These are phyloP conservation scores for Agonum fuliginosum DNA, from an alignment of 2,888 invertebrate species.

Conservation along the genomic window DNA sequence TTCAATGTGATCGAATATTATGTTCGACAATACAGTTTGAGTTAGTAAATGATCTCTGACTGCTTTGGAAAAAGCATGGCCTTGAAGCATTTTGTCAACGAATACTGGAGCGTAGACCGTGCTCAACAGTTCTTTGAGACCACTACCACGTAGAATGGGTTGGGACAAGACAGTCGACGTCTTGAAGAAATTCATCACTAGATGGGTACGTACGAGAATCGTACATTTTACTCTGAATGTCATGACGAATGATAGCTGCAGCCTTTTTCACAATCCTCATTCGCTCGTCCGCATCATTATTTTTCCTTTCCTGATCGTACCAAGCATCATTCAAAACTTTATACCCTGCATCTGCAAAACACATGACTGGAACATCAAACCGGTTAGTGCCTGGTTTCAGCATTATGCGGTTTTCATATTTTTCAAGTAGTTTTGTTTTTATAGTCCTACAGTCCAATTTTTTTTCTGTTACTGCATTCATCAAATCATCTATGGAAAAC, in stretches of 20 bases:
- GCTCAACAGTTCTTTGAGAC: slow-evolving; percentile 62
- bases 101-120: slow-evolving; percentile 60
- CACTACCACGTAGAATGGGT: slow-evolving; percentile 64
- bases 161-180: slow-evolving; percentile 62
- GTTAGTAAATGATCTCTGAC: slow-evolving; percentile 60
- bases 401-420: slow-evolving; percentile 64
- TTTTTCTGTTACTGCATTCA: background rate
- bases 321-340: slow-evolving; percentile 48
- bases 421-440: background rate
- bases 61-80: slow-evolving; percentile 63
- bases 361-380: slow-evolving; percentile 9
- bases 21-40: no score
- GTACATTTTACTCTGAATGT: slow-evolving; percentile 60
- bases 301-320: background rate
- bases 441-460: background rate
- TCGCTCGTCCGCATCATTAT: slow-evolving; percentile 37
- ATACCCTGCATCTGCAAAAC: slow-evolving; percentile 50
- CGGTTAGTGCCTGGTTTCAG: slow-evolving; percentile 52
- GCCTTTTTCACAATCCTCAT: slow-evolving; percentile 38
- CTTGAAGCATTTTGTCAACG: slow-evolving; percentile 61
- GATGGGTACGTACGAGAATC: slow-evolving; percentile 62
- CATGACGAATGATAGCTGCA: slow-evolving; percentile 59
- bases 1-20: slow-evolving; percentile 37
- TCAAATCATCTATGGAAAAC: no score
- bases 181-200: slow-evolving; percentile 63